Percentiles rank a stretch among this genome's conserved stretches.
Conservation (phyloP, 2,888 invertebrate species). For the Phoenoteleia sp. region DNA sequence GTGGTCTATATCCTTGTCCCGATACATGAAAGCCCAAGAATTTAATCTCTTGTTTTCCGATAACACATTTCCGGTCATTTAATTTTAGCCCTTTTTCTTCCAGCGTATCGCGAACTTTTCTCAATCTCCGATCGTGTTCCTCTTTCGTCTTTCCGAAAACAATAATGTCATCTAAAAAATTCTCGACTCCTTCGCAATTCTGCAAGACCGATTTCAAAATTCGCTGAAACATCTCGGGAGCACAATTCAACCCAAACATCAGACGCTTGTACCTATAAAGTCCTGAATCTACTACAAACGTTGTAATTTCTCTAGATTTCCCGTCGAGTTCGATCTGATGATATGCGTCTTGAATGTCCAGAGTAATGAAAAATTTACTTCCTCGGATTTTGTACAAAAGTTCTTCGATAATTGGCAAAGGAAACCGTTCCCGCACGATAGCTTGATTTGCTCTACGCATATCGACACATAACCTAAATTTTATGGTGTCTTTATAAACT, state of each 20-base stretch:
- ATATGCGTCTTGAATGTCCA: conserved; percentile 5
- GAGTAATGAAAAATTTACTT: not conserved
- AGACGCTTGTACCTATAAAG: too few species aligned
- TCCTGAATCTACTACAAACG: too few species aligned
- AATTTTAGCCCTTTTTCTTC: too few species aligned
- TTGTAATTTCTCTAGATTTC: conserved; percentile 15
- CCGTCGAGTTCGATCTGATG: conserved; percentile 27
- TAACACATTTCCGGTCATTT: too few species aligned
- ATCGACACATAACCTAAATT: conserved; percentile 68
- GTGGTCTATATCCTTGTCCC: conserved; percentile 50
- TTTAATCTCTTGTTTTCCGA: too few species aligned
- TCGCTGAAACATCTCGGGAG: conserved; percentile 41
- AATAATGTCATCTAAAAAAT: conserved; percentile 21
- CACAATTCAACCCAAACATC: conserved; percentile 31
- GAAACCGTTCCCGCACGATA: conserved; percentile 56
- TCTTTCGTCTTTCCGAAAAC: not conserved
- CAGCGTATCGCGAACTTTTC: too few species aligned
- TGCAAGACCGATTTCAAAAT: conserved; percentile 8
- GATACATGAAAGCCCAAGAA: conserved; percentile 71
- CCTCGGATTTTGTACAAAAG: not conserved
- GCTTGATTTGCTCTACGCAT: conserved; percentile 74
- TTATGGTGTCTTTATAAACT: conserved; percentile 75
- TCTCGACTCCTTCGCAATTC: conserved; percentile 2
- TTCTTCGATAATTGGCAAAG: not conserved
- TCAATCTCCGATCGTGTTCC: too few species aligned